Evolutionary conservation across 2,113 vertebrate genomes (phyloP), one percentile per base, ranked within the genome.

Genomic region (Austrofundulus limnaeus): DNA sequence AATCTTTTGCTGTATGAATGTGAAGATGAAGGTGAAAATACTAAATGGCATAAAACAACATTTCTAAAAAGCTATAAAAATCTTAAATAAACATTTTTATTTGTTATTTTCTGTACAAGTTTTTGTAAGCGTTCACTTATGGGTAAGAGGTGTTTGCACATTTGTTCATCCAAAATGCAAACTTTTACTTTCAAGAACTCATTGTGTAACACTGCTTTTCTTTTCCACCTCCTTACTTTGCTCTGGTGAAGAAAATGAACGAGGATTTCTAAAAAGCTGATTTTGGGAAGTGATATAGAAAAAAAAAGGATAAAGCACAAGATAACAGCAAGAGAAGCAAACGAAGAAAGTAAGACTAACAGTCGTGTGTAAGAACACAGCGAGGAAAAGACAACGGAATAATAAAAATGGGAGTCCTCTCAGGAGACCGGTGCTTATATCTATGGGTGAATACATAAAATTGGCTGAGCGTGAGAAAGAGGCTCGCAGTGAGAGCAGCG

Each of bases 381-480:
- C n/a, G 43, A 66, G 25, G 37, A 59, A 60, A 70, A 39, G 64
- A 79, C 68, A 78, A 78, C 48, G 61, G 49, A 64, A 61, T 46
- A 46, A 46, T 20, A 56, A 55, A 64, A 48, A 38, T 12, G 31
- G 56, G 54, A 41, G 37, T 75, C 67, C 77, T 73, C 80, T 70
- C 78, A 37, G 64, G 67, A 77, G 77, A 76, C 61, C 20, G 25
- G 71, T 81, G 77, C 80, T 86, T 79, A 75, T 81, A 81, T 84
- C 82, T 84, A 60, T 66, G 75, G 54, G 56, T 75, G 80, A 85
- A 85, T 83, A 82, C 76, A 86, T 84, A 77, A 85, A 88, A 75
- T 77, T 81, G 84, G 49, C 61, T 83, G 80, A 87, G 86, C 80
- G 83, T 87, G 85, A 83, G 86, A 87, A 88, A 77, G 67, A 75